phyloP scores from a whole-genome alignment of 2,888 invertebrate species.

The Pachydiplax longipennis region DNA sequence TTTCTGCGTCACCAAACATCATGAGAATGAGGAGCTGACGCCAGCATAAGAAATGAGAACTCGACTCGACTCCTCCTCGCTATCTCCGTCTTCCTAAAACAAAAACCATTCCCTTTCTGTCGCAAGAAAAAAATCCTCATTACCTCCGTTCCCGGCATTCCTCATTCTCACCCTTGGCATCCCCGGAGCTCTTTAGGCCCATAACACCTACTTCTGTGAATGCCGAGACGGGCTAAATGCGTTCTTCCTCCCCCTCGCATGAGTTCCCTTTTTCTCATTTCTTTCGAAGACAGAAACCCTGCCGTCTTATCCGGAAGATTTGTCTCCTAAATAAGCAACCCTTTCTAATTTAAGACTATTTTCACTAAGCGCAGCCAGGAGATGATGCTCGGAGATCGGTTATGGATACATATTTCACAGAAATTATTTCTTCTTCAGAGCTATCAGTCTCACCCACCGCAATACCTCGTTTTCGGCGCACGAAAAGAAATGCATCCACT shows the following conservation, averaged over 20 bases:
- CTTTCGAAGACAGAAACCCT: neutral
- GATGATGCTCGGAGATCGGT: neutral
- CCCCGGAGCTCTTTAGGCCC: neutral
- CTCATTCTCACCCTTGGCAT: slow-evolving; percentile 56
- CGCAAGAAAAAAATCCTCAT: neutral
- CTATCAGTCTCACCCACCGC: no score
- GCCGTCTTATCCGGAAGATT: neutral
- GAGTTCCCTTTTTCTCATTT: neutral
- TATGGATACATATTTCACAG: no score
- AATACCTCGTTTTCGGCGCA: no score
- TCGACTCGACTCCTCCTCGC: neutral
- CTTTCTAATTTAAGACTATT: neutral
- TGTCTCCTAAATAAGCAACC: neutral
- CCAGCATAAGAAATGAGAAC: neutral
- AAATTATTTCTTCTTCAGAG: no score
- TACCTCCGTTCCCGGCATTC: neutral
- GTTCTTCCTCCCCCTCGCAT: neutral
- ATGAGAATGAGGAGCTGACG: neutral
- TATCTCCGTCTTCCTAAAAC: neutral
- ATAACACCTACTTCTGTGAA: neutral
- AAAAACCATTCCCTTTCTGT: neutral
- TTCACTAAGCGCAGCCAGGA: neutral
- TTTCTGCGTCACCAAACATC: no score
- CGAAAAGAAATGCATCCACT: no score
- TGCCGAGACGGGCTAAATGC: slow-evolving; percentile 25